phyloP scores from a whole-genome alignment of 2,797 vertebrate species.

The Coregonus sp. region DNA sequence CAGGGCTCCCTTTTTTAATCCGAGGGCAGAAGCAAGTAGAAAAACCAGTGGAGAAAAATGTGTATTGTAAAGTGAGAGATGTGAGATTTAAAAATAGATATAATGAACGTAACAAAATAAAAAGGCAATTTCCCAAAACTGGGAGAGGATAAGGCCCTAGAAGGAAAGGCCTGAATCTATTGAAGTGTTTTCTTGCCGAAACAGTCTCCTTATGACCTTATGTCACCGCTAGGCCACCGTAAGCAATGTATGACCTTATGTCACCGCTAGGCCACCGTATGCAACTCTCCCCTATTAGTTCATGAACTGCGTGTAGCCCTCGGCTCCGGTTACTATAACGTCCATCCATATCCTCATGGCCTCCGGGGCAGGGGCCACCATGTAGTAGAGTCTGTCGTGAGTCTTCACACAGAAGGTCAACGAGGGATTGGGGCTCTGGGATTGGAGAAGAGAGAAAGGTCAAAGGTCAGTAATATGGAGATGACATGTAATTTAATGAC shows the following conservation, averaged over 20 bases:
- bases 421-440: conserved; percentile 90
- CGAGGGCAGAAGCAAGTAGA: conserved; percentile 56
- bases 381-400: conserved; percentile 93
- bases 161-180: conserved; percentile 37
- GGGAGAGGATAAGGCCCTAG: conserved; percentile 30
- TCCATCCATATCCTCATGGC: conserved; percentile 99
- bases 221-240: neutral
- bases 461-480: neutral
- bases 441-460: neutral
- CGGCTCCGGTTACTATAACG: conserved; percentile 91
- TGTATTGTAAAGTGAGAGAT: conserved; percentile 41
- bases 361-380: conserved; percentile 92
- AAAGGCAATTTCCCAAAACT: conserved; percentile 42
- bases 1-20: conserved; percentile 70
- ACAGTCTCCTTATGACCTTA: conserved; percentile 5
- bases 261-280: neutral
- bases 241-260: neutral
- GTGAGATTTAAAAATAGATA: conserved; percentile 49
- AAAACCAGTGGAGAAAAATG: conserved; percentile 53
- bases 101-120: conserved; percentile 38
- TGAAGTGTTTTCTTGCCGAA: conserved; percentile 58
- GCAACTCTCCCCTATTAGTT: conserved; percentile 70
- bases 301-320: conserved; percentile 96
- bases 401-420: conserved; percentile 98
- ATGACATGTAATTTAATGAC: neutral